Evolutionary conservation across 2,888 invertebrate genomes (phyloP).

Genomic region (Oxycera nigricornis): DNA sequence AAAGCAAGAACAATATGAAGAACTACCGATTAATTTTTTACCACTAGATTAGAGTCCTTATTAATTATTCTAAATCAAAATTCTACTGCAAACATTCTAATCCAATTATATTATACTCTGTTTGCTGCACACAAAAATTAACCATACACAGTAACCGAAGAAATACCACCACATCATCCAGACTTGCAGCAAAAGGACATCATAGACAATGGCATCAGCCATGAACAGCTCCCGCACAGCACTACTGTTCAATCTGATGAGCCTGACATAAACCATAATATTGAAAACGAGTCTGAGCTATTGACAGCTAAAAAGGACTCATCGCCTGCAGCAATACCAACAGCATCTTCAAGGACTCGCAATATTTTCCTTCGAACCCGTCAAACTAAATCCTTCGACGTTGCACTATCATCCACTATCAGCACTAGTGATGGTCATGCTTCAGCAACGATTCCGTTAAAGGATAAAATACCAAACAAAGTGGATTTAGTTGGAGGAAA

Average conservation of each 20-base stretch:
- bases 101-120: too few species aligned
- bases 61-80: too few species aligned
- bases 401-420: slow-evolving; percentile 23
- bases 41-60: too few species aligned
- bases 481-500: not conserved
- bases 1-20: too few species aligned
- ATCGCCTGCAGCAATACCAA: not conserved
- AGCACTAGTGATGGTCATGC: slow-evolving; percentile 1
- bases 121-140: too few species aligned
- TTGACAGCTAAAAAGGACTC: slow-evolving; percentile 15
- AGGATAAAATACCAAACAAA: slow-evolving; percentile 36
- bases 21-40: too few species aligned
- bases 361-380: slow-evolving; percentile 42
- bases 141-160: slow-evolving; percentile 43
- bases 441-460: slow-evolving; percentile 6
- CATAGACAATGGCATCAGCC: not conserved
- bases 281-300: slow-evolving; percentile 16
- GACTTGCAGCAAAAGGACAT: slow-evolving; percentile 5
- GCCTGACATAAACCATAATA: slow-evolving; percentile 10
- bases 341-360: not conserved
- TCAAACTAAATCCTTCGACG: slow-evolving; percentile 48
- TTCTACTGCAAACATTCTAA: too few species aligned
- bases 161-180: slow-evolving; percentile 45
- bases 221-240: too few species aligned
- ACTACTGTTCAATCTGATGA: not conserved